A percentile compares a stretch with the other conserved stretches of the same genome.
Conservation (phyloP, 2,113 vertebrate genomes). For the Nicator chloris region DNA sequence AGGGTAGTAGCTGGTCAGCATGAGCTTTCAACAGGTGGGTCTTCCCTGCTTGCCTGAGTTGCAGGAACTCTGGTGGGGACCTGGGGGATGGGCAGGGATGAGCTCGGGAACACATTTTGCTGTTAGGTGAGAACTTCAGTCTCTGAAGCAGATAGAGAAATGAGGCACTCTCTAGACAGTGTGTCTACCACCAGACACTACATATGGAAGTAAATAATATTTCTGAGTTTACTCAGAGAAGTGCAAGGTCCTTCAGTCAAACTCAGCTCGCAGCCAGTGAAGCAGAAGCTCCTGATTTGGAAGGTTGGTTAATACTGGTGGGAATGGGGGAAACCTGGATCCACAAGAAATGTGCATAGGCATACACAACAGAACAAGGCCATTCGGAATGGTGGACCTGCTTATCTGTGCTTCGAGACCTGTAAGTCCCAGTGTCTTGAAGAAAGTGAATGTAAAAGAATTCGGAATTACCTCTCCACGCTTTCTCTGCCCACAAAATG, state of each 20-base stretch:
- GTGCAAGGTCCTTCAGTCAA: neutral
- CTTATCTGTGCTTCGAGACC: neutral
- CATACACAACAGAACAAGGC: neutral
- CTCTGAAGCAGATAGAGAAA: neutral
- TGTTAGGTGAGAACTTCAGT: neutral
- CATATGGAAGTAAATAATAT: neutral
- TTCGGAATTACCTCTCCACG: neutral
- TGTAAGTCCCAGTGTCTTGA: neutral
- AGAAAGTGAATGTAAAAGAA: neutral
- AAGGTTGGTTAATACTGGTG: neutral
- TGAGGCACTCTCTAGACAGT: neutral
- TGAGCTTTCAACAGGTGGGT: neutral
- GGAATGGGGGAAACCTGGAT: neutral
- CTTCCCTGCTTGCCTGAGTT: neutral
- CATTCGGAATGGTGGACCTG: neutral
- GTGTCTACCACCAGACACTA: neutral
- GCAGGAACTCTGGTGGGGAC: neutral
- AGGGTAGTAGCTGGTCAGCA: neutral
- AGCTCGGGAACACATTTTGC: accelerated
- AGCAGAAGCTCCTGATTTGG: neutral
- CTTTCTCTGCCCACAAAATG: neutral
- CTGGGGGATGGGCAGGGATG: neutral
- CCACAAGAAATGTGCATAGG: accelerated
- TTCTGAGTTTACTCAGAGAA: neutral
- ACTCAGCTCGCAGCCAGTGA: neutral